Base-by-base conservation (phyloP, 37 sponge, comb jelly and placozoan genomes). In the Eunapius fragilis region DNA sequence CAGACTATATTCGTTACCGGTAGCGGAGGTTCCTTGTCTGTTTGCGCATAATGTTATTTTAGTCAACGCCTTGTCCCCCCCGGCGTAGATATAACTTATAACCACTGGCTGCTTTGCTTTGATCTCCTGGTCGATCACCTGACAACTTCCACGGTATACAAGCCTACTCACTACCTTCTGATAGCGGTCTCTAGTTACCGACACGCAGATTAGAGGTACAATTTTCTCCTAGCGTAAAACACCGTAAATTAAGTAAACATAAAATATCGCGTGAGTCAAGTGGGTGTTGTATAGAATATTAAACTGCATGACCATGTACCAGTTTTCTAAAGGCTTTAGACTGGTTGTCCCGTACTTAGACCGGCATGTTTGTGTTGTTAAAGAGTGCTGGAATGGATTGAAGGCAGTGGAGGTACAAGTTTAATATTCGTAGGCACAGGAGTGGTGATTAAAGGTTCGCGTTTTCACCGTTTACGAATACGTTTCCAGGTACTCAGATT, bases 271-370 rank as follows among this genome's bases (percentile, higher is more conserved):
- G 58, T 58, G 58, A 58, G 58, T 58, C 58, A 19, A 58, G 58
- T 58, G 58, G 58, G 58, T 4, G 17, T 58, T 58, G 6, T 58
- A 58, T 58, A 58, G 58, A 58, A 58, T 58, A 45, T 11, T 45
- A 45, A 45, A 11, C 4, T 4, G 33, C 23, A 48, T 5, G 81
- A 82, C 58, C 58, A 70, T 30, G 37, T 90, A 90, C 69, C n/a
- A 23, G 36, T 80, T 85, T 48, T 11, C 27, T 7, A 67, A 37
- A 75, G 90, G 86, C 10, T 90, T 78, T 74, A 35, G 90, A 25
- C 69, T 90, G 27, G 90, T 90, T 0, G 36, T 81, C 3, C 90
- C 90, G 9, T 85, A 81, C 79, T 28, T 85, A 32, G 37, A 90
- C 31, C 81, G 68, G 24, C 28, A 27, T 2, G 81, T 38, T 33